Conservation (phyloP, 2,797 vertebrate genomes). For the Nothura maculosa region DNA sequence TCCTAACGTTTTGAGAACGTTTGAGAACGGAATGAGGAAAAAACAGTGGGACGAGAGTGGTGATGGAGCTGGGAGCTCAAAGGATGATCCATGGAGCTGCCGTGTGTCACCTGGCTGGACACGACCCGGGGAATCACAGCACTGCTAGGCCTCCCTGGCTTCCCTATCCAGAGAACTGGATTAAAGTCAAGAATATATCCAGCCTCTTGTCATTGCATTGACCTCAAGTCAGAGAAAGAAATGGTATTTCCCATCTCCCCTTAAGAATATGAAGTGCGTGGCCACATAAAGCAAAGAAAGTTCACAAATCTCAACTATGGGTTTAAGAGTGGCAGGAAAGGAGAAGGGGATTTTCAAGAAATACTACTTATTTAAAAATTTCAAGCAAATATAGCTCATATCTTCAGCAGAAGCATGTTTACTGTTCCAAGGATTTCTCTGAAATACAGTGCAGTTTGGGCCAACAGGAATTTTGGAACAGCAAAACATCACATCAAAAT, state of each 20-base stretch:
- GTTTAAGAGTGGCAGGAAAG: background rate
- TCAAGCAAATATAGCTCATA: background rate
- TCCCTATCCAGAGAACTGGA: background rate
- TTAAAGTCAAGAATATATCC: accelerated
- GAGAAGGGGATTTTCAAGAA: background rate
- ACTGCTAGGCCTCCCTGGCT: background rate
- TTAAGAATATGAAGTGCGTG: background rate
- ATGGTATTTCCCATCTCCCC: background rate
- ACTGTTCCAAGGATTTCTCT: background rate
- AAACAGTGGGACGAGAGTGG: background rate
- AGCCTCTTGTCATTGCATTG: background rate
- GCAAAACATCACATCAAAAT: constrained; percentile 7
- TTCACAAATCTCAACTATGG: background rate
- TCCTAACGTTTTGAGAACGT: too few relatives aligned
- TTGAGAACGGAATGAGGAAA: background rate
- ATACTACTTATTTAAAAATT: background rate
- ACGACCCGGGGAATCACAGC: accelerated
- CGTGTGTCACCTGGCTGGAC: background rate
- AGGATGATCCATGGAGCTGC: background rate
- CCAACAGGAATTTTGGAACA: constrained; percentile 35
- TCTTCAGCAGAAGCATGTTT: background rate
- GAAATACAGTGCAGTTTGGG: background rate
- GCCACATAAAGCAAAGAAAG: background rate
- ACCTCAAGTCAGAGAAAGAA: background rate
- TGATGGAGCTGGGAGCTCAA: background rate